Evolutionary conservation across 2,797 vertebrate species (phyloP).

Genomic region (Nothura maculosa): DNA sequence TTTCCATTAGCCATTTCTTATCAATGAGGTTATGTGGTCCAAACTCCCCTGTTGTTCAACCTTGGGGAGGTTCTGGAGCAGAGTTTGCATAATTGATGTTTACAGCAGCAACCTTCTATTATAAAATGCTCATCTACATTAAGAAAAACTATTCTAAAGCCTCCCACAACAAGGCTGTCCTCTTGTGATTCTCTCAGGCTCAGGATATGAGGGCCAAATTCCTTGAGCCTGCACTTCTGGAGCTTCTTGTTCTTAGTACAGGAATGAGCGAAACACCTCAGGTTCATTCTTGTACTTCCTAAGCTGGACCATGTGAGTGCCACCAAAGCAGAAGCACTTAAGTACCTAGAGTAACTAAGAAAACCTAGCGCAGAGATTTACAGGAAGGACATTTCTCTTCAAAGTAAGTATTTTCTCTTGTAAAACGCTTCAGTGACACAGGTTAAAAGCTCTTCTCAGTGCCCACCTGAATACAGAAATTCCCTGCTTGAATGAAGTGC

Average conservation of each 20-base stretch:
- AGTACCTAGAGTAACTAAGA: background rate
- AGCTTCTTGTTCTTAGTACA: constrained; percentile 39
- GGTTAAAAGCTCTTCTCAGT: constrained; percentile 15
- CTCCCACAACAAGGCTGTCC: background rate
- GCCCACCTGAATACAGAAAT: background rate
- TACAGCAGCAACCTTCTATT: background rate
- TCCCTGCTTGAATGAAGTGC: background rate
- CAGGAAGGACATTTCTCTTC: background rate
- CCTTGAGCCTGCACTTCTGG: constrained; percentile 11
- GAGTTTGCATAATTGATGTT: background rate
- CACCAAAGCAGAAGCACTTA: constrained; percentile 7
- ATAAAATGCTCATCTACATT: background rate
- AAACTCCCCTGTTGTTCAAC: background rate
- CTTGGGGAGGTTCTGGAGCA: background rate
- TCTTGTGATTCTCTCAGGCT: constrained; percentile 4
- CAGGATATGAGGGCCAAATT: constrained; percentile 9
- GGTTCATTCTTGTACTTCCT: constrained; percentile 11
- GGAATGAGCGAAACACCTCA: constrained; percentile 38
- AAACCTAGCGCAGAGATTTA: constrained; percentile 4
- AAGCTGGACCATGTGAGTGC: constrained; percentile 9
- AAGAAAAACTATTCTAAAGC: background rate
- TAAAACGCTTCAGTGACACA: background rate
- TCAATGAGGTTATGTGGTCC: background rate
- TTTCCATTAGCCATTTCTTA: background rate
- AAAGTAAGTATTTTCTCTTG: background rate